Evolutionary conservation across 2,888 invertebrate genomes (phyloP).

Genomic region (Mythimna pallens): DNA sequence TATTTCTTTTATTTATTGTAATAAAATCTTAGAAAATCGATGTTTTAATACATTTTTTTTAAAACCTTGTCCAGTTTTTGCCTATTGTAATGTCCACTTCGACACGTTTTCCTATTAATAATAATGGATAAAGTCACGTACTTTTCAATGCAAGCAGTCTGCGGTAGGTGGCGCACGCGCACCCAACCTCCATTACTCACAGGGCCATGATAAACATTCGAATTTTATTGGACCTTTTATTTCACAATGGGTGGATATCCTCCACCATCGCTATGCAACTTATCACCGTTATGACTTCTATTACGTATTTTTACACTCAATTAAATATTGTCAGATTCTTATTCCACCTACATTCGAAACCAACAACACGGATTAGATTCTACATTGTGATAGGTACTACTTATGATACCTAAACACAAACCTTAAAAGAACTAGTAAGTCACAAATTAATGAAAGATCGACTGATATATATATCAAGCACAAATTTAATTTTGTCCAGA

Average conservation of each 20-base stretch:
- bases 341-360: not conserved
- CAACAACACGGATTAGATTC: not conserved
- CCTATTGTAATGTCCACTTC: not conserved
- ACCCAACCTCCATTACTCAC: conserved; percentile 4
- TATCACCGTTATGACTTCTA: not conserved
- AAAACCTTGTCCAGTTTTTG: not conserved
- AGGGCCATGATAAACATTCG: conserved; percentile 20
- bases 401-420: not conserved
- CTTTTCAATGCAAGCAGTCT: conserved; percentile 25
- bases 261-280: not conserved
- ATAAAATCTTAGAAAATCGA: not conserved
- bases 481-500: too few relatives aligned
- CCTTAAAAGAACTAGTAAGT: not conserved
- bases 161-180: conserved; percentile 42
- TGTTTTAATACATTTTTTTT: not conserved
- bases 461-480: too few relatives aligned
- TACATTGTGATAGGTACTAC: not conserved
- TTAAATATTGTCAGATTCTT: not conserved
- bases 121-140: conserved; percentile 33
- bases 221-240: not conserved
- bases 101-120: conserved; percentile 16
- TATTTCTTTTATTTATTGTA: not conserved
- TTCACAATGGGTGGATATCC: not conserved
- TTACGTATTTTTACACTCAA: not conserved
- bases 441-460: not conserved